These are phyloP conservation scores for Ichneumoninae sp. DNA, from an alignment of 2,888 invertebrate genomes.

Conservation along the genomic window DNA sequence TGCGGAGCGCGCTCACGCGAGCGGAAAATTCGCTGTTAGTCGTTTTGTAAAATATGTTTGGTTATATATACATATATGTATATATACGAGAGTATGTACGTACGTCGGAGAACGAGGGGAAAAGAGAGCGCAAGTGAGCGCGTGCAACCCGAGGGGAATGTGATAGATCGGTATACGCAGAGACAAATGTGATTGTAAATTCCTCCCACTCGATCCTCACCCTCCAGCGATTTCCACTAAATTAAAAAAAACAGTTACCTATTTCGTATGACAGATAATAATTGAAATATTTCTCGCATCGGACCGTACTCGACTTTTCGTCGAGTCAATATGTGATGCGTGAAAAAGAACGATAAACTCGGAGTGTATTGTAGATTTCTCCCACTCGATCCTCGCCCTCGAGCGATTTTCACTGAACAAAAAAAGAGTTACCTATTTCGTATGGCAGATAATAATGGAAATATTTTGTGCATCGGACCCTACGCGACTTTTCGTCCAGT, in stretches of 20 bases:
- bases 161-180: constrained; percentile 35
- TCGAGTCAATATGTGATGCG: constrained; percentile 5
- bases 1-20: constrained; percentile 59
- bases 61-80: background rate
- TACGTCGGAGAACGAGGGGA: constrained; percentile 12
- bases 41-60: constrained; percentile 66
- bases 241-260: background rate
- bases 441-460: constrained; percentile 26
- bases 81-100: background rate
- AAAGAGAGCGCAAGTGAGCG: constrained; percentile 5
- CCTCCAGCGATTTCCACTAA: background rate
- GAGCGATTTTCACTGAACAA: background rate
- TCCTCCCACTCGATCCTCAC: constrained; percentile 18
- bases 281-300: constrained; percentile 30
- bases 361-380: background rate
- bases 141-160: constrained; percentile 29
- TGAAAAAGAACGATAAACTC: constrained; percentile 46
- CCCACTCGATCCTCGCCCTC: background rate
- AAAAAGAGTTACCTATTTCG: background rate
- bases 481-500: constrained; percentile 29
- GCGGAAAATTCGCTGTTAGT: constrained; percentile 63
- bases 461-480: constrained; percentile 8
- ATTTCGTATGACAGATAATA: background rate
- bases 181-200: constrained; percentile 57
- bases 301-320: constrained; percentile 27